Evolutionary conservation across 2,797 vertebrate species (phyloP).

Genomic region (Catamblyrhynchus diadema): DNA sequence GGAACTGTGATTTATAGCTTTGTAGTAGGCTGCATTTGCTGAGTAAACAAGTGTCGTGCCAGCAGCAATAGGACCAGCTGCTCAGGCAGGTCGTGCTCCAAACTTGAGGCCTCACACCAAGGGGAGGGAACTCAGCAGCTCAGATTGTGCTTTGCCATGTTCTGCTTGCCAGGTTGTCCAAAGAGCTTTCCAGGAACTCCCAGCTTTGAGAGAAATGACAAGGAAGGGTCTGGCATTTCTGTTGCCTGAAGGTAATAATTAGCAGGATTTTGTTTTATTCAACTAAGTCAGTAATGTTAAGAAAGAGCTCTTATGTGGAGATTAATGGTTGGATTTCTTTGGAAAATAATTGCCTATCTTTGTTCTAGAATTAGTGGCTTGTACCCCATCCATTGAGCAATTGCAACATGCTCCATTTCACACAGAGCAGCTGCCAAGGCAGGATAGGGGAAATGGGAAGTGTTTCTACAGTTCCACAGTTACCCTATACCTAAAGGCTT

Average conservation of each 20-base stretch:
- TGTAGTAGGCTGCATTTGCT: background rate
- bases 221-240: background rate
- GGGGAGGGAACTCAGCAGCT: background rate
- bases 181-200: background rate
- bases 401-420: background rate
- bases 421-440: background rate
- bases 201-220: background rate
- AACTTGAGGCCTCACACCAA: rapidly evolving
- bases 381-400: background rate
- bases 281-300: background rate
- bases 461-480: background rate
- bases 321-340: background rate
- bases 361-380: background rate
- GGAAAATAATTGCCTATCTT: background rate
- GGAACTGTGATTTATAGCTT: background rate
- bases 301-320: background rate
- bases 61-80: background rate
- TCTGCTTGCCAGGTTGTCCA: background rate
- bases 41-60: background rate
- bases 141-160: background rate
- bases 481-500: background rate
- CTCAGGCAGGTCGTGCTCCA: background rate
- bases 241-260: background rate
- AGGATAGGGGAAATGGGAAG: background rate
- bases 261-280: background rate